These are phyloP conservation scores for Sphenodon punctatus DNA, from an alignment of 2,797 vertebrate species.

Conservation along the genomic window DNA sequence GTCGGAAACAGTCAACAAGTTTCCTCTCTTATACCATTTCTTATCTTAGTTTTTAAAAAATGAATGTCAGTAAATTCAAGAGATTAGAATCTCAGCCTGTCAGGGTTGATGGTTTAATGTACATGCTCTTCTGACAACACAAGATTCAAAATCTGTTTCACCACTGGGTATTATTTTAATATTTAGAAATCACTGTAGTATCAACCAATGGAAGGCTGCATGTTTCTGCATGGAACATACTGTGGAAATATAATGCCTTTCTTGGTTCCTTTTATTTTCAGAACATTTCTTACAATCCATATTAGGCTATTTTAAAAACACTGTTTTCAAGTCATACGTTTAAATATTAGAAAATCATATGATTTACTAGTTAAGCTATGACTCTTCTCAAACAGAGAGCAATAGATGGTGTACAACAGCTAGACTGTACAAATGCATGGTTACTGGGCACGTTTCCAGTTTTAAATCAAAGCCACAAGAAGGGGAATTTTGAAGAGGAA, in stretches of 20 bases:
- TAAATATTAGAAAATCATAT: slow-evolving; percentile 56
- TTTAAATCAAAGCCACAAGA: slow-evolving; percentile 62
- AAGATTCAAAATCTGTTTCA: neutral
- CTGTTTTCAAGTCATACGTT: neutral
- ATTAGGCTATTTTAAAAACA: neutral
- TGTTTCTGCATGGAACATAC: slow-evolving; percentile 8
- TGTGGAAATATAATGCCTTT: neutral
- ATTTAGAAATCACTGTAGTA: neutral
- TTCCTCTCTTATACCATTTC: neutral
- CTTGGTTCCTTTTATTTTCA: neutral
- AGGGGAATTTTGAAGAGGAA: slow-evolving; percentile 68
- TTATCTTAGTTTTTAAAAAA: neutral
- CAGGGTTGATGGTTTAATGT: neutral
- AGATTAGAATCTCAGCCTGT: neutral
- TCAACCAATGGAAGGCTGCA: neutral
- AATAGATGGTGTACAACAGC: slow-evolving; percentile 35
- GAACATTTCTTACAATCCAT: slow-evolving; percentile 1
- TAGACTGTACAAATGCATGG: slow-evolving; percentile 43
- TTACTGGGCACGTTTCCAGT: slow-evolving; percentile 49
- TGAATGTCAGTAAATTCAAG: neutral
- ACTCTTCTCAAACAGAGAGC: slow-evolving; percentile 55
- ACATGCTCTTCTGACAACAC: no score
- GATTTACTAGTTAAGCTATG: slow-evolving; percentile 58
- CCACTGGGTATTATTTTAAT: neutral
- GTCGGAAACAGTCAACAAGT: neutral